Percentiles rank a stretch among this genome's conserved stretches.
Conservation (phyloP, 2,113 vertebrate species). For the Abramis brama region DNA sequence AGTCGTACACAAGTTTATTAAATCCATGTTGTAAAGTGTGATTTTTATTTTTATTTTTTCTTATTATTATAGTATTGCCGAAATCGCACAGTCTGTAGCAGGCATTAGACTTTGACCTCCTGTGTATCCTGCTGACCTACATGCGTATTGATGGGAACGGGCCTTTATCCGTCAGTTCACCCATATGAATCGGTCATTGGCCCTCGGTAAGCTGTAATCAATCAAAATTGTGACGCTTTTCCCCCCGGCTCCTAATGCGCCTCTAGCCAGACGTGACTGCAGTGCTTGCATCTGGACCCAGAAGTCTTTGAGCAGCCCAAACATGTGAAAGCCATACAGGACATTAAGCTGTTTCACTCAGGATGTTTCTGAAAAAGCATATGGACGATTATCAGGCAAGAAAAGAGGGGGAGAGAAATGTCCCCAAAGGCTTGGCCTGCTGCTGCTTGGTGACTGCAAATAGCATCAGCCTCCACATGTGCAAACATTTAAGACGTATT, state of each 20-base stretch:
- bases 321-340: slow-evolving; percentile 43
- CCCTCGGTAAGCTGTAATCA: background rate
- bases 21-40: too few relatives aligned
- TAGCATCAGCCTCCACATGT: slow-evolving; percentile 63
- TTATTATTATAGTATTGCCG: too few relatives aligned
- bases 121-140: background rate
- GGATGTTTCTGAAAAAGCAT: slow-evolving; percentile 53
- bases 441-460: slow-evolving; percentile 61
- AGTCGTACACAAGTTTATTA: too few relatives aligned
- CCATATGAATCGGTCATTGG: background rate
- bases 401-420: slow-evolving; percentile 32
- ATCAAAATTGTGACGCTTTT: background rate
- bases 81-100: too few relatives aligned
- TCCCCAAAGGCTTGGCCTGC: slow-evolving; percentile 57
- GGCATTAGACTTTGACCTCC: background rate
- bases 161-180: background rate
- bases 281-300: slow-evolving; percentile 15
- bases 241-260: background rate
- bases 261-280: background rate
- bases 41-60: too few relatives aligned
- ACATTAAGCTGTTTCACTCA: slow-evolving; percentile 44
- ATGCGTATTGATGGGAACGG: background rate
- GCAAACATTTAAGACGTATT: slow-evolving; percentile 65
- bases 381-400: slow-evolving; percentile 48
- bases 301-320: slow-evolving; percentile 13